A percentile compares a stretch with the other conserved stretches of the same genome.
Evolutionary conservation across 2,113 vertebrate genomes (phyloP).

Genomic region (Platysternon megacephalum): DNA sequence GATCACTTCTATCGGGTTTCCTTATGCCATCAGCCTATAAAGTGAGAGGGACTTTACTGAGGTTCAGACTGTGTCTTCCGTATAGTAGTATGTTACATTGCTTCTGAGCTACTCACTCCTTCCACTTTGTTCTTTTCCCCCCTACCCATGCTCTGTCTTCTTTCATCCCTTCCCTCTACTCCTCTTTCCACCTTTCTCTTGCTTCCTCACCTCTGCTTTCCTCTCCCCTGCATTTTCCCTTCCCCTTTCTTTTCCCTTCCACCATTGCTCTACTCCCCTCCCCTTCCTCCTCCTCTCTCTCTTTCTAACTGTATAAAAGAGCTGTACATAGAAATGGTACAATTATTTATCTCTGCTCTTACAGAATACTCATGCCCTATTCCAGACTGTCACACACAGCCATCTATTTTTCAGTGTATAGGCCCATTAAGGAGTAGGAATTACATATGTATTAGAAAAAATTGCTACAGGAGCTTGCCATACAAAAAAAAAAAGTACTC

Average conservation of each 20-base stretch:
- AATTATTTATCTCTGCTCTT: background rate
- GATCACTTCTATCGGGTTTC: background rate
- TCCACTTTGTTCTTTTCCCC: background rate
- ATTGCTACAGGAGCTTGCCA: rapidly evolving
- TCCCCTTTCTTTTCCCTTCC: background rate
- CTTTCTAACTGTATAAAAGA: background rate
- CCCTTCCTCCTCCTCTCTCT: background rate
- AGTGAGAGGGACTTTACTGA: rapidly evolving
- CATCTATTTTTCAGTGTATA: background rate
- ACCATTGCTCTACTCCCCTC: background rate
- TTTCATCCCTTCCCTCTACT: background rate
- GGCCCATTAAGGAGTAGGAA: background rate
- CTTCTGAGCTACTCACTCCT: background rate
- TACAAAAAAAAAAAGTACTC: background rate
- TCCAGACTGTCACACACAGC: background rate
- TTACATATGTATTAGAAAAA: background rate
- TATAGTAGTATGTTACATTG: rapidly evolving
- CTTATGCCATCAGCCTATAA: background rate
- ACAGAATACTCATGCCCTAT: background rate
- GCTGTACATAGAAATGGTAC: background rate
- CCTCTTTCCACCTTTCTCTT: background rate
- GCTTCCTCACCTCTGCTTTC: background rate
- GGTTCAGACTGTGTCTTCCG: background rate
- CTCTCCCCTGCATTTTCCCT: background rate
- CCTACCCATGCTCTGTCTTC: background rate